phyloP scores from a whole-genome alignment of 1,140 invertebrate species.

The Trinorchestia longiramus region DNA sequence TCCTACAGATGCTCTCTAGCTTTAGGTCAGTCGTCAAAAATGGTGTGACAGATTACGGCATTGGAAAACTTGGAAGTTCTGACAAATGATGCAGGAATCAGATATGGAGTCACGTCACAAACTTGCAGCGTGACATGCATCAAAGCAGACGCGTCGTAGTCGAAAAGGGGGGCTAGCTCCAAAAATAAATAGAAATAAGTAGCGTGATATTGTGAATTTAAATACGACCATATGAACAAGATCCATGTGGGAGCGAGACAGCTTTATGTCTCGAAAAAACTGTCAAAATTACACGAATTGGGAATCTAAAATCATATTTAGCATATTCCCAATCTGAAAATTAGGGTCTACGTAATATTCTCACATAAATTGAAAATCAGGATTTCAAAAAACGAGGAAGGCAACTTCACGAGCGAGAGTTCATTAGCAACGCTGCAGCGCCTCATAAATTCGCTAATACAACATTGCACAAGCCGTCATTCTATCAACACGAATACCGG shows the following conservation, averaged over 20 bases:
- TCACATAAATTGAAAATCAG: background rate
- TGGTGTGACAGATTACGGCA: background rate
- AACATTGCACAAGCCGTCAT: background rate
- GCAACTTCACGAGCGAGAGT: background rate
- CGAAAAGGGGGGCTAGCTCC: background rate
- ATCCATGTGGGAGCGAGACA: background rate
- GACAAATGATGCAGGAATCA: background rate
- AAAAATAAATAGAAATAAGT: background rate
- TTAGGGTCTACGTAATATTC: background rate
- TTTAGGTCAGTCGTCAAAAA: background rate
- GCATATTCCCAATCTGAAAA: background rate
- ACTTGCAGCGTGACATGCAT: background rate
- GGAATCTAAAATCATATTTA: background rate
- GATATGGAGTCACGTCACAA: background rate
- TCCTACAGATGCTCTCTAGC: background rate
- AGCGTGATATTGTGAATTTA: background rate
- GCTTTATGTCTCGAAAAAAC: background rate
- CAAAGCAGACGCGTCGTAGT: background rate
- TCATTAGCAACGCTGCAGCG: background rate
- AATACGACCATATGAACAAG: background rate
- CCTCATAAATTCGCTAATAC: background rate
- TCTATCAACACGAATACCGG: background rate
- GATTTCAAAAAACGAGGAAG: background rate
- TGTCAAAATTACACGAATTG: background rate
- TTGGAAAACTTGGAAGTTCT: background rate